These are phyloP conservation scores for Zeuzera pyrina DNA, from an alignment of 2,888 invertebrate genomes.

Conservation along the genomic window DNA sequence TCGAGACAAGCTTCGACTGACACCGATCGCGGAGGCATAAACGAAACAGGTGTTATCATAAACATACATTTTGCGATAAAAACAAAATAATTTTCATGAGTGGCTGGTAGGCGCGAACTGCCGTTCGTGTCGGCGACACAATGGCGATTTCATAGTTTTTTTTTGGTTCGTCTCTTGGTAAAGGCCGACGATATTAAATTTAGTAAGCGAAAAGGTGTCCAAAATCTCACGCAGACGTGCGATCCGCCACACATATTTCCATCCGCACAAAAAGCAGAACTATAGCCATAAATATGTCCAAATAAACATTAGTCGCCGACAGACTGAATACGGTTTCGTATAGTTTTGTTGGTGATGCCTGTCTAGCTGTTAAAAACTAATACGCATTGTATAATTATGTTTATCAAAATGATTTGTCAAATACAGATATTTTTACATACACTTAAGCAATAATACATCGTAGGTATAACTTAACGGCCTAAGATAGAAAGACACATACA, in stretches of 20 bases:
- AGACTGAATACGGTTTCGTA: slow-evolving; percentile 45
- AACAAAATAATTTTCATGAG: slow-evolving; percentile 73
- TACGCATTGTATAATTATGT: background rate
- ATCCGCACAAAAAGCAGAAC: slow-evolving; percentile 71
- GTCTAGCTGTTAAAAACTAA: slow-evolving; percentile 1
- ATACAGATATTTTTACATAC: too few species aligned
- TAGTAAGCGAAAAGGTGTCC: slow-evolving; percentile 73
- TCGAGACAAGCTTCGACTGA: slow-evolving; percentile 63
- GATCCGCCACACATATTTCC: slow-evolving; percentile 75
- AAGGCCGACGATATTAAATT: slow-evolving; percentile 71
- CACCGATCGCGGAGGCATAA: slow-evolving; percentile 71
- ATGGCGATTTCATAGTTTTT: slow-evolving; percentile 68
- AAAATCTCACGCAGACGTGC: slow-evolving; percentile 73
- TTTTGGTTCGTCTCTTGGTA: slow-evolving; percentile 55
- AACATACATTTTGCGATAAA: slow-evolving; percentile 72
- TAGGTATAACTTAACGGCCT: too few species aligned
- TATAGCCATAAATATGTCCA: slow-evolving; percentile 75
- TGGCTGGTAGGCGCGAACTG: slow-evolving; percentile 70
- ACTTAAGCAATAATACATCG: too few species aligned
- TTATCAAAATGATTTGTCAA: too few species aligned
- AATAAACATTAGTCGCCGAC: slow-evolving; percentile 69
- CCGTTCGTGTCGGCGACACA: slow-evolving; percentile 69
- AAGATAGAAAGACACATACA: too few species aligned
- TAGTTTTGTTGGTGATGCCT: slow-evolving; percentile 38
- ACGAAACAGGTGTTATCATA: slow-evolving; percentile 73